Conservation (phyloP, 1,140 invertebrate species). For the Paralvinella palmiformis region DNA sequence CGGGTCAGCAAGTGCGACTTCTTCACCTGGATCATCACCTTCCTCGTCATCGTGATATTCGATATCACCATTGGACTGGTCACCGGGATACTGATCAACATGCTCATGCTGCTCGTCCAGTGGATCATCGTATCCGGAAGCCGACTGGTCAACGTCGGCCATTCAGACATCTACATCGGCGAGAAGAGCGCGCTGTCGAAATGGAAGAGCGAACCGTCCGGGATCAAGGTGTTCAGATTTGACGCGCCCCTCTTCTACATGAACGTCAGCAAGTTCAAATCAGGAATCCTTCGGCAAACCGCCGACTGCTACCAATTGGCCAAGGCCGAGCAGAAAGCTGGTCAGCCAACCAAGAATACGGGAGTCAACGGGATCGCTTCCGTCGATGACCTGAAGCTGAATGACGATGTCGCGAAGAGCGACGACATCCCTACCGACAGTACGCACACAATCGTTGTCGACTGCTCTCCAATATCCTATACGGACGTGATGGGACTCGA, state of each 20-base stretch:
- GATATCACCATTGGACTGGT: slow-evolving; percentile 42
- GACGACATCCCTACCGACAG: not conserved
- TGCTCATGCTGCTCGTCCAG: slow-evolving; percentile 6
- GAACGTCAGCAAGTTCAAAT: slow-evolving; percentile 50
- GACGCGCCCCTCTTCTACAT: slow-evolving; percentile 53
- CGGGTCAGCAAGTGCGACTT: slow-evolving; percentile 44
- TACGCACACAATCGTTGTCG: slow-evolving; percentile 34
- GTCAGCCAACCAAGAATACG: not conserved
- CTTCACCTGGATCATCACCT: slow-evolving; percentile 44
- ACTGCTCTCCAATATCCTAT: slow-evolving; percentile 48
- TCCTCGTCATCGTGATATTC: slow-evolving; percentile 38
- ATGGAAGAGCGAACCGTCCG: slow-evolving; percentile 23
- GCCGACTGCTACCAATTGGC: slow-evolving; percentile 16
- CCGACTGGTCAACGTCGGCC: not conserved
- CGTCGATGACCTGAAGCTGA: too few relatives aligned
- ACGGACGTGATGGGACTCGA: slow-evolving; percentile 50
- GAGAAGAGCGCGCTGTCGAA: not conserved
- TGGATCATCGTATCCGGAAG: not conserved
- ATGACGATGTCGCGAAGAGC: not conserved
- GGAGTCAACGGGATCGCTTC: not conserved
- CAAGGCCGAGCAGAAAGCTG: not conserved
- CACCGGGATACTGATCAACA: slow-evolving; percentile 31
- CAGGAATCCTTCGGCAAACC: not conserved
- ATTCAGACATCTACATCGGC: not conserved
- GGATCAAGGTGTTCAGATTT: slow-evolving; percentile 51